Percentiles rank a stretch among this genome's conserved stretches.
Conservation (phyloP, 2,113 vertebrate species). For the Narcine bancroftii region DNA sequence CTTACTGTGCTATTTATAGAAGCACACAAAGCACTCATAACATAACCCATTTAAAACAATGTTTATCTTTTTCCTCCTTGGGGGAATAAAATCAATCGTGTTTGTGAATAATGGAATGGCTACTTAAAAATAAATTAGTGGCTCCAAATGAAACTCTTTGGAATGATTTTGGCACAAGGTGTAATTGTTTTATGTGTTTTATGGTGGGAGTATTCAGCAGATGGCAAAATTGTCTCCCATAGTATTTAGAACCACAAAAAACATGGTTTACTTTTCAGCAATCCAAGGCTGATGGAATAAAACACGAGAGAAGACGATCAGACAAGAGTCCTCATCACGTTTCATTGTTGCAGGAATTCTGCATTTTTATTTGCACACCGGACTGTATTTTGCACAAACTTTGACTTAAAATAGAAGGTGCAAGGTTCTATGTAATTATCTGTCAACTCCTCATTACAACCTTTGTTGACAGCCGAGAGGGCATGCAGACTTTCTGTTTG, state of each 20-base stretch:
- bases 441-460: neutral
- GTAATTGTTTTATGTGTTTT: slow-evolving; percentile 30
- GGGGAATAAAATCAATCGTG: neutral
- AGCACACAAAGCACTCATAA: neutral
- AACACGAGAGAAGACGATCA: no score
- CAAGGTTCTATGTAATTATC: no score
- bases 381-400: neutral
- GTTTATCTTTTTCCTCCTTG: neutral
- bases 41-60: slow-evolving; percentile 27
- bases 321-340: neutral
- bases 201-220: neutral
- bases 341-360: neutral
- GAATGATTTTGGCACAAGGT: slow-evolving; percentile 10
- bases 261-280: neutral
- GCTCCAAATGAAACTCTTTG: neutral
- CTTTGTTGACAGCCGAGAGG: neutral
- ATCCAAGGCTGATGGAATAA: neutral
- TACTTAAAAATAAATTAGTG: slow-evolving; percentile 18
- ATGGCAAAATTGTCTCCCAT: neutral
- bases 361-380: neutral
- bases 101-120: neutral
- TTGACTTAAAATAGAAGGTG: slow-evolving; percentile 19
- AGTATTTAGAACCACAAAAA: neutral
- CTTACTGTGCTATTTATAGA: slow-evolving; percentile 35
- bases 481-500: neutral